A percentile compares a stretch with the other conserved stretches of the same genome.
phyloP scores from a whole-genome alignment of 2,888 invertebrate species.

The Lycophotia porphyrea region DNA sequence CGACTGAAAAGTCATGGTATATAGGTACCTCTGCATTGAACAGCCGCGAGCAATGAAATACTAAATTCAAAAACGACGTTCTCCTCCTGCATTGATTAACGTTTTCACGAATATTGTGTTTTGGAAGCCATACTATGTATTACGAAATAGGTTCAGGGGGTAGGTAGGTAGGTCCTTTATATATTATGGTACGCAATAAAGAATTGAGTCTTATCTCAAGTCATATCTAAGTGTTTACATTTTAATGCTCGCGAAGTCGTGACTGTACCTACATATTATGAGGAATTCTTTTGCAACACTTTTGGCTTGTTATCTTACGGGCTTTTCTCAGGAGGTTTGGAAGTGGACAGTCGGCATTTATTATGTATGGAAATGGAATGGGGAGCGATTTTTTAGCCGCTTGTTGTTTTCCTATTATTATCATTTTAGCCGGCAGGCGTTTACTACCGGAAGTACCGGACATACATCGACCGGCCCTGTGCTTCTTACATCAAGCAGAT shows the following conservation, averaged over 20 bases:
- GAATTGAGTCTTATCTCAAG: no score
- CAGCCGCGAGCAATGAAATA: background rate
- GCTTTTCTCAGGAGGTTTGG: background rate
- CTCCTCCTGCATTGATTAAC: background rate
- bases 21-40: no score
- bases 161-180: no score
- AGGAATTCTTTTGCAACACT: background rate
- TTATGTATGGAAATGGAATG: background rate
- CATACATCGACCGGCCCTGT: background rate
- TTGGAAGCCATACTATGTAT: background rate
- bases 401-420: no score
- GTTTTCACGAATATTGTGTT: background rate
- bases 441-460: background rate
- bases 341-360: background rate
- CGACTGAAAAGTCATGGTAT: no score
- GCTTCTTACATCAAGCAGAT: background rate
- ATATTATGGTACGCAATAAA: no score
- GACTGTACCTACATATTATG: background rate
- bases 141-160: no score
- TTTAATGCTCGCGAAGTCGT: background rate
- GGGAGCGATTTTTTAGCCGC: no score
- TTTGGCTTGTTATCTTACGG: background rate
- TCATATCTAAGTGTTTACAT: background rate
- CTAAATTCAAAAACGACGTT: background rate
- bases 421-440: background rate